A percentile compares a stretch with the other conserved stretches of the same genome.
Conservation (phyloP, 2,888 invertebrate genomes). For the Xestia c-nigrum region DNA sequence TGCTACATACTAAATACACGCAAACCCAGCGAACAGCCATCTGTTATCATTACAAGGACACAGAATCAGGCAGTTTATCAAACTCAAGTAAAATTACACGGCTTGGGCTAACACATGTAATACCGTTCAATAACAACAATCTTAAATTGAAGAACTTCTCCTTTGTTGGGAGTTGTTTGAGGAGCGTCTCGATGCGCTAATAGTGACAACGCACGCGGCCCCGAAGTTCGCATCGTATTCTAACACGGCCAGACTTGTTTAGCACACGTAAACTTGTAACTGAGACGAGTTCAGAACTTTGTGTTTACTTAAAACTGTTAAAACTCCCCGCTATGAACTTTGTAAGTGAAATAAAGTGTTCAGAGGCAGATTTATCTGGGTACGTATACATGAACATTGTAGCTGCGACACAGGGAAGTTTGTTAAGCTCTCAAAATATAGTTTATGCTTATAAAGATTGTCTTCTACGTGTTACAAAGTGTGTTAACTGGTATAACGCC, state of each 20-base stretch:
- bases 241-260: slow-evolving; percentile 69
- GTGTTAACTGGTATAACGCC: slow-evolving; percentile 38
- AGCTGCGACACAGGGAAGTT: slow-evolving; percentile 35
- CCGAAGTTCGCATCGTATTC: slow-evolving; percentile 69
- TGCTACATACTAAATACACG: neutral
- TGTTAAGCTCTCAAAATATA: slow-evolving; percentile 41
- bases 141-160: slow-evolving; percentile 69
- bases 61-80: slow-evolving; percentile 37
- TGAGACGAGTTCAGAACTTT: slow-evolving; percentile 69
- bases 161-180: slow-evolving; percentile 59
- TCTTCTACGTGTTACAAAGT: slow-evolving; percentile 40
- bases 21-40: slow-evolving; percentile 1
- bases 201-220: slow-evolving; percentile 62
- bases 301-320: slow-evolving; percentile 75
- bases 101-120: slow-evolving; percentile 49
- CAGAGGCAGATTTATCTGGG: slow-evolving; percentile 54
- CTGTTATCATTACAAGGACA: slow-evolving; percentile 38
- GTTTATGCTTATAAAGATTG: slow-evolving; percentile 52
- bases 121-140: slow-evolving; percentile 62
- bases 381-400: slow-evolving; percentile 35
- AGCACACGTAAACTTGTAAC: slow-evolving; percentile 73
- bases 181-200: slow-evolving; percentile 54
- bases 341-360: slow-evolving; percentile 72
- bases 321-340: slow-evolving; percentile 69
- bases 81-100: slow-evolving; percentile 51